Percentiles rank a stretch among this genome's conserved stretches.
These are phyloP conservation scores for Felis chaus DNA, from an alignment of 2,113 vertebrate genomes.

Conservation along the genomic window DNA sequence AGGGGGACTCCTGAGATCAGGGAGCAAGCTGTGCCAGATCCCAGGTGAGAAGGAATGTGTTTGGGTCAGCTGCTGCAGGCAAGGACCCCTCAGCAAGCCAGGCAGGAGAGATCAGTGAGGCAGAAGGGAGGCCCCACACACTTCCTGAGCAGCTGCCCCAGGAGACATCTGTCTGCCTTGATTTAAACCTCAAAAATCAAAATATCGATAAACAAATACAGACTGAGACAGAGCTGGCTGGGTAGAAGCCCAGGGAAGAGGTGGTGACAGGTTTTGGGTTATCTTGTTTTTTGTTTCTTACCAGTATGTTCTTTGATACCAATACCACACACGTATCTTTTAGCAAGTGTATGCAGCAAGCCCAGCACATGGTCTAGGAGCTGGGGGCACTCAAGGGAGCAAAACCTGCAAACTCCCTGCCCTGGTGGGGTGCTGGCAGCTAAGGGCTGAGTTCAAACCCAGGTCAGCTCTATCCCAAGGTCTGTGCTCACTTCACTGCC, in stretches of 20 bases:
- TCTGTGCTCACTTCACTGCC: background rate
- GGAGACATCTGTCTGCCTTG: background rate
- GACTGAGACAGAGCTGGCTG: background rate
- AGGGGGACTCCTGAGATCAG: background rate
- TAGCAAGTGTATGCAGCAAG: rapidly evolving
- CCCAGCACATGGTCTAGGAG: background rate
- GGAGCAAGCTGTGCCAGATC: background rate
- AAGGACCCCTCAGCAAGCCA: background rate
- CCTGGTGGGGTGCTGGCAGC: background rate
- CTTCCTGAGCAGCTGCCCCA: background rate
- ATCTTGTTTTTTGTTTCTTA: background rate
- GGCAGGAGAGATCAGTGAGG: background rate
- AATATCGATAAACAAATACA: background rate
- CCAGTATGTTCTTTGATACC: background rate
- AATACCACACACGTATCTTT: rapidly evolving
- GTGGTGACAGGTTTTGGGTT: background rate
- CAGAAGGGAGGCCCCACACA: rapidly evolving
- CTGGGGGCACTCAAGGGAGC: background rate
- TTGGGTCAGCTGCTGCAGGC: background rate
- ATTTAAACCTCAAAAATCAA: background rate
- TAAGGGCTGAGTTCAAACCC: background rate
- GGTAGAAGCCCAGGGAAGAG: background rate
- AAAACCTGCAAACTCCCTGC: background rate
- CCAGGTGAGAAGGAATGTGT: rapidly evolving
- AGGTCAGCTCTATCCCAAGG: background rate